Percentiles rank a stretch among this genome's conserved stretches.
phyloP scores from a whole-genome alignment of 2,797 vertebrate genomes.

The Cuculus canorus region DNA sequence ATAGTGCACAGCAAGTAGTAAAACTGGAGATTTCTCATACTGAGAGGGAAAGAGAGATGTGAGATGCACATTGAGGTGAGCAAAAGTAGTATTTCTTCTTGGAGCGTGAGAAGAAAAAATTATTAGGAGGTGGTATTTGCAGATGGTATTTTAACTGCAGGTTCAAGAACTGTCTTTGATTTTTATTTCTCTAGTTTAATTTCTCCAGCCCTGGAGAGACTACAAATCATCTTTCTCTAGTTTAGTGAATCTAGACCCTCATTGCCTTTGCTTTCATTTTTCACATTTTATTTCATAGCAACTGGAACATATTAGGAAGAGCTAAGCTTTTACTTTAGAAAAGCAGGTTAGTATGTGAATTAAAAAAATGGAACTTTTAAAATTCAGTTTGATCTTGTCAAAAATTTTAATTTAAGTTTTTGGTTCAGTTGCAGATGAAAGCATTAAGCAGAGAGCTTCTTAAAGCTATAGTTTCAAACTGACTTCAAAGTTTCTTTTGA shows the following conservation, averaged over 20 bases:
- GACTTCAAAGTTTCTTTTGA: not conserved
- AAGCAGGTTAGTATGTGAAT: not conserved
- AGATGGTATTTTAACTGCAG: not conserved
- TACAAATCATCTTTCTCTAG: not conserved
- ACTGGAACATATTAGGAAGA: not conserved
- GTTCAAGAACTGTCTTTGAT: not conserved
- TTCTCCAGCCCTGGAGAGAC: not conserved
- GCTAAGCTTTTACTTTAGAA: slow-evolving; percentile 14
- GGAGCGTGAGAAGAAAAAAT: not conserved
- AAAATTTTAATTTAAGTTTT: not conserved
- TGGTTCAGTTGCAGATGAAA: not conserved
- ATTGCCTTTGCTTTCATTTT: slow-evolving; percentile 29
- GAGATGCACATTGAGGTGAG: not conserved
- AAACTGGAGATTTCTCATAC: not conserved
- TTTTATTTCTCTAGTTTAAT: slow-evolving; percentile 24
- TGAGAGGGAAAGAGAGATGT: not conserved
- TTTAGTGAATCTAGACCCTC: not conserved
- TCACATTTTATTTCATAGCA: slow-evolving; percentile 10
- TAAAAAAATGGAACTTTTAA: not conserved
- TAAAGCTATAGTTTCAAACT: not conserved
- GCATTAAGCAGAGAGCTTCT: not conserved
- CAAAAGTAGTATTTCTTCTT: not conserved
- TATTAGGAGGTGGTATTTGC: not conserved
- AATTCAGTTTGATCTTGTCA: not conserved
- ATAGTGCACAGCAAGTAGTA: not conserved